A percentile compares a stretch with the other conserved stretches of the same genome.
These are phyloP conservation scores for Meloidogyne floridensis DNA, from an alignment of 1,140 invertebrate species.

Conservation along the genomic window DNA sequence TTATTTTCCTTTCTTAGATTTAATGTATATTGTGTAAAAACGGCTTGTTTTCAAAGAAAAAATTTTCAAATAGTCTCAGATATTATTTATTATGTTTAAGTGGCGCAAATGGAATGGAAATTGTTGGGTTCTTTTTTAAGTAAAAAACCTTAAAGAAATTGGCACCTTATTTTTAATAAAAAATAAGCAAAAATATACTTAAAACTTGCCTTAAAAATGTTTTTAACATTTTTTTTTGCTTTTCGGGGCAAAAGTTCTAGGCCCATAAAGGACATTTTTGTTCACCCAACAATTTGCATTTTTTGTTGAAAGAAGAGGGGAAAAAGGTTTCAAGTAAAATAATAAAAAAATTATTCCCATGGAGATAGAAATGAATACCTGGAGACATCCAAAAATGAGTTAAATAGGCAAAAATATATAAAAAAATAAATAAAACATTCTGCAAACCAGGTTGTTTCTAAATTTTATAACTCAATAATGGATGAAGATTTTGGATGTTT, in stretches of 20 bases:
- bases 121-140: neutral
- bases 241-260: too few relatives aligned
- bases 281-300: constrained; percentile 4
- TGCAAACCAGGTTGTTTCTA: neutral
- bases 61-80: neutral
- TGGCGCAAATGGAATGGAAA: constrained; percentile 2
- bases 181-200: neutral
- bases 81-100: neutral
- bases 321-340: neutral
- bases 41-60: neutral
- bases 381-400: neutral
- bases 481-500: neutral
- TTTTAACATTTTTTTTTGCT: neutral
- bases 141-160: neutral
- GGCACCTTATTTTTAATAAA: neutral
- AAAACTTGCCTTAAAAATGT: neutral
- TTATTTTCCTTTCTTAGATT: too few relatives aligned
- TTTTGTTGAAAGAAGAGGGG: constrained; percentile 2
- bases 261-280: neutral
- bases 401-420: neutral
- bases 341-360: constrained; percentile 7
- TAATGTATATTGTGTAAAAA: neutral
- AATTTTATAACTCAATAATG: neutral
- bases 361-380: constrained; percentile 4
- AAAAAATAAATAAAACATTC: neutral